A percentile compares a stretch with the other conserved stretches of the same genome.
Conservation (phyloP, 2,888 invertebrate species). For the Cephus nigrinus region DNA sequence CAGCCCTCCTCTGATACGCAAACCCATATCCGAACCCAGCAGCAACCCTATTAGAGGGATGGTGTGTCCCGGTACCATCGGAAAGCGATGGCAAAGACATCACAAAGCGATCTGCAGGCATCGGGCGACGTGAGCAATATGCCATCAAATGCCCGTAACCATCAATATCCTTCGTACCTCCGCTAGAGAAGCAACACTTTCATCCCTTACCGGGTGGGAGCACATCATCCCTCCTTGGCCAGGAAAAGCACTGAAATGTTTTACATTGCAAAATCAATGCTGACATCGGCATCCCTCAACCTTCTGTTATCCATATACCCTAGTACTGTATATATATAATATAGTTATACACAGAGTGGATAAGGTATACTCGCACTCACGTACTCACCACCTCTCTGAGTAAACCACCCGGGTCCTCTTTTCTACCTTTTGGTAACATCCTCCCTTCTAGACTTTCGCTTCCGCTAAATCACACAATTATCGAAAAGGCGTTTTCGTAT, state of each 20-base stretch:
- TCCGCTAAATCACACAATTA: conserved; percentile 62
- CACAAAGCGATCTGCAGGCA: conserved; percentile 59
- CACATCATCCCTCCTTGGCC: conserved; percentile 22
- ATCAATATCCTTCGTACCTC: conserved; percentile 61
- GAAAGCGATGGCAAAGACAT: conserved; percentile 63
- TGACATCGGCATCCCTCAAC: conserved; percentile 39
- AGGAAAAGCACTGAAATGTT: conserved; percentile 56
- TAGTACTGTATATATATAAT: not conserved
- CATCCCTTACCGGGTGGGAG: conserved; percentile 30
- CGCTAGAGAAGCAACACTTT: conserved; percentile 23
- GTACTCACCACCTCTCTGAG: conserved; percentile 7
- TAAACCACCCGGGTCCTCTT: conserved; percentile 9
- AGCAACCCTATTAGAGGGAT: conserved; percentile 33
- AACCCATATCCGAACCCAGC: not conserved
- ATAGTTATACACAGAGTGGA: too few relatives aligned
- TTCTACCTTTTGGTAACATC: conserved; percentile 1
- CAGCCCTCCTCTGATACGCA: conserved; percentile 15
- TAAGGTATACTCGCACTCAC: not conserved
- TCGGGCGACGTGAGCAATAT: conserved; percentile 61
- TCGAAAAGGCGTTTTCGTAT: conserved; percentile 58
- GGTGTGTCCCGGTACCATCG: conserved; percentile 48
- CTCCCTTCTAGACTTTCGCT: conserved; percentile 31
- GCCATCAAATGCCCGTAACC: conserved; percentile 66
- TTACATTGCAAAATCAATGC: conserved; percentile 66
- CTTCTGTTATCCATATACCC: conserved; percentile 19